Evolutionary conservation across 2,888 invertebrate species (phyloP).

Genomic region (Cordilura impudica): DNA sequence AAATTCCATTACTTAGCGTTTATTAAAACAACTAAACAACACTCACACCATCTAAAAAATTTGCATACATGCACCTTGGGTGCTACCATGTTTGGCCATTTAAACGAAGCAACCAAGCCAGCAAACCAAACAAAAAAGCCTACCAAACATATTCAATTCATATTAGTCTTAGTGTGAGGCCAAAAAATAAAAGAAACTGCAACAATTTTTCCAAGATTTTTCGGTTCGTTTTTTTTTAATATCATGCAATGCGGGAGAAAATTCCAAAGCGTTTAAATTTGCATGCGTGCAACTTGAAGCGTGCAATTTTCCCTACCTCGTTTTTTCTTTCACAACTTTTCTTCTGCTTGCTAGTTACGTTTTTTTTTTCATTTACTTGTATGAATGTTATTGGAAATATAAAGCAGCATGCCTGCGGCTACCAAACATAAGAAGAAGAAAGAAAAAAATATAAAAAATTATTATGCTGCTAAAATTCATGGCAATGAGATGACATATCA

Average conservation of each 20-base stretch:
- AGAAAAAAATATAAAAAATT: slow-evolving; percentile 22
- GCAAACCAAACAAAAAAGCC: slow-evolving; percentile 1
- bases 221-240: slow-evolving; percentile 41
- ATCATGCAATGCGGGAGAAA: slow-evolving; percentile 64
- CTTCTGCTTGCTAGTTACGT: slow-evolving; percentile 9
- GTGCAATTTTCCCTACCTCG: slow-evolving; percentile 53
- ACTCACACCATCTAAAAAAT: slow-evolving; percentile 28
- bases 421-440: slow-evolving; percentile 15
- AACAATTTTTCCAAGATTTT: slow-evolving; percentile 49
- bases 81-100: slow-evolving; percentile 52
- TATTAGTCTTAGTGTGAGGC: slow-evolving; percentile 52
- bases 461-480: slow-evolving; percentile 53
- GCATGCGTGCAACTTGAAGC: slow-evolving; percentile 64
- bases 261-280: slow-evolving; percentile 63
- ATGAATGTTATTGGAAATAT: slow-evolving; percentile 29
- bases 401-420: slow-evolving; percentile 53
- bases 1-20: slow-evolving; percentile 55
- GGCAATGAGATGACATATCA: slow-evolving; percentile 63
- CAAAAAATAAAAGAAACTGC: slow-evolving; percentile 40
- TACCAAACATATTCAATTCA: slow-evolving; percentile 19
- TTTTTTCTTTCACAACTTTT: slow-evolving; percentile 6
- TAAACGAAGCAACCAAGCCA: background rate
- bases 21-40: slow-evolving; percentile 29
- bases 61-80: slow-evolving; percentile 58
- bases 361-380: slow-evolving; percentile 12